Conservation (phyloP, 1,140 invertebrate genomes). For the Diabrotica virgifera region DNA sequence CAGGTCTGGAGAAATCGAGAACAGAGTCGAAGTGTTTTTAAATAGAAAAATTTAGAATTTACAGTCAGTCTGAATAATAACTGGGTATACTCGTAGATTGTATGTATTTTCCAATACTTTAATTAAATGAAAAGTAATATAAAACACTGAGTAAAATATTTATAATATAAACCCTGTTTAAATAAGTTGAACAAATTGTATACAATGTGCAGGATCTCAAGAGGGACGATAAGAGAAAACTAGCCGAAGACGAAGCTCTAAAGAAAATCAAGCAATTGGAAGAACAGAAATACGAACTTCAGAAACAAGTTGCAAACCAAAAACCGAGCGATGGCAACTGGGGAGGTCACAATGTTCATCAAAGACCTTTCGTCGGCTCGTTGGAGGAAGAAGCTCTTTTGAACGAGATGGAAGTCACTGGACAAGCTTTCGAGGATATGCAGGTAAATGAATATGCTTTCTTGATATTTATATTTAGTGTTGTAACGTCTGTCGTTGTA, state of each 20-base stretch:
- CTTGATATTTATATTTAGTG: neutral
- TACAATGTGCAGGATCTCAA: conserved; percentile 73
- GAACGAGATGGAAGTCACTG: conserved; percentile 99
- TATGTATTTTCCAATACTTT: no score
- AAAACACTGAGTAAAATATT: no score
- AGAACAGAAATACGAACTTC: conserved; percentile 81
- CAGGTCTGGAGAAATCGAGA: no score
- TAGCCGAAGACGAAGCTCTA: conserved; percentile 92
- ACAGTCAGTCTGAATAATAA: no score
- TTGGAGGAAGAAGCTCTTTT: conserved; percentile 93
- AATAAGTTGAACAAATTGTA: neutral
- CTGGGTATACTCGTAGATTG: no score
- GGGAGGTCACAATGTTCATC: conserved; percentile 48
- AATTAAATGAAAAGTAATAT: no score
- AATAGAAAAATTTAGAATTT: no score
- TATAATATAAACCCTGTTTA: no score
- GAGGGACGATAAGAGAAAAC: conserved; percentile 84
- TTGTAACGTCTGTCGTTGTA: no score
- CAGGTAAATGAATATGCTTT: conserved; percentile 55
- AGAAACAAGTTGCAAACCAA: conserved; percentile 79
- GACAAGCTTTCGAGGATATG: conserved; percentile 99
- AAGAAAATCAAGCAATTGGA: conserved; percentile 94
- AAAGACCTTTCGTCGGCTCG: conserved; percentile 63
- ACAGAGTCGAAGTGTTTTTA: no score
- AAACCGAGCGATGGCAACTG: conserved; percentile 70